Conservation (phyloP, 2,113 vertebrate species). For the Gallinago undulata region DNA sequence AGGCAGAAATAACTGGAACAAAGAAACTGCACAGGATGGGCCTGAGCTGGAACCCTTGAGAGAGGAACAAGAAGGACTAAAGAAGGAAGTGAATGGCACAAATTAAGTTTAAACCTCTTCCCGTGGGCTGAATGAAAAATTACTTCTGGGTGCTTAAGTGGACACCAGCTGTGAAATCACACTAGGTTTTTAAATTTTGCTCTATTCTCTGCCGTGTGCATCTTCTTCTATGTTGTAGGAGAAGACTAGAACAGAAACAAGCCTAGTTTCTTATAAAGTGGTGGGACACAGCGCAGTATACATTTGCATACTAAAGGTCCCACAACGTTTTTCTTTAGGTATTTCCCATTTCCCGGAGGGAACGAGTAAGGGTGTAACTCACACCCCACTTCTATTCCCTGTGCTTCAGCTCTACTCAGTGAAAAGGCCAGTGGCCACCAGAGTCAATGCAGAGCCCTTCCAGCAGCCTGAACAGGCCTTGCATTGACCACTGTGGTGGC, state of each 20-base stretch:
- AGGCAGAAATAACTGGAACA: not conserved
- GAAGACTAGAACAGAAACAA: not conserved
- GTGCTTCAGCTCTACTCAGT: not conserved
- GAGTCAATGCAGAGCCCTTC: not conserved
- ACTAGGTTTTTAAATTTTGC: not conserved
- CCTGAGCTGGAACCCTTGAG: slow-evolving; percentile 29
- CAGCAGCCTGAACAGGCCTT: not conserved
- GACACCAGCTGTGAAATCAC: slow-evolving; percentile 12
- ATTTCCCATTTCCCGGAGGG: not conserved
- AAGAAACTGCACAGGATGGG: slow-evolving; percentile 9
- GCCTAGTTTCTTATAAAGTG: not conserved
- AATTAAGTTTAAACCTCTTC: slow-evolving; percentile 19
- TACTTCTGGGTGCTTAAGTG: not conserved
- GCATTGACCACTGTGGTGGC: not conserved
- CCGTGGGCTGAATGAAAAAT: not conserved
- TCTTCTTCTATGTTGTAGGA: not conserved
- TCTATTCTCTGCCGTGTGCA: not conserved
- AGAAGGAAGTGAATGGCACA: slow-evolving; percentile 32
- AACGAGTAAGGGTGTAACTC: not conserved
- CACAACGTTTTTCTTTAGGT: not conserved
- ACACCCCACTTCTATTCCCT: not conserved
- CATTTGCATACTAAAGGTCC: not conserved
- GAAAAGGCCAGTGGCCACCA: not conserved
- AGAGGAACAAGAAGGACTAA: not conserved
- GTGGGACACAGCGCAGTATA: not conserved